phyloP scores from a whole-genome alignment of 2,888 invertebrate species.

The Chelonus formosanus region DNA sequence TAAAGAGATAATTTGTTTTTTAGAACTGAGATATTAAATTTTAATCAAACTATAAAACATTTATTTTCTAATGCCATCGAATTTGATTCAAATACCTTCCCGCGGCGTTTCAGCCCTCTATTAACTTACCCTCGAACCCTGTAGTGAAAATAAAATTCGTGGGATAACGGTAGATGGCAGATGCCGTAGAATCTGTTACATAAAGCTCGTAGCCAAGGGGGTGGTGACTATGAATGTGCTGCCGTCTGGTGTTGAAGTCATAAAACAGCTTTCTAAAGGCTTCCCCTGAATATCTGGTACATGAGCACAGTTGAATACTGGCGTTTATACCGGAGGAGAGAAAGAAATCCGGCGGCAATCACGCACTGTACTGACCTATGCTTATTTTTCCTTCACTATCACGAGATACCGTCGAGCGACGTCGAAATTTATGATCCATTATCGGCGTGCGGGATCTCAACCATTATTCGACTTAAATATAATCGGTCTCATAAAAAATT shows the following conservation, averaged over 20 bases:
- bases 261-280: conserved; percentile 32
- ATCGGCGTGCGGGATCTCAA: conserved; percentile 57
- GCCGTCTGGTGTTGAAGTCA: conserved; percentile 48
- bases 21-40: no score
- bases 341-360: neutral
- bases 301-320: conserved; percentile 23
- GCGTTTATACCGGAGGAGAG: conserved; percentile 5
- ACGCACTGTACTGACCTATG: conserved; percentile 58
- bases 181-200: conserved; percentile 38
- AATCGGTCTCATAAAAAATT: conserved; percentile 50
- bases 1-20: no score
- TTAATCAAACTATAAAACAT: no score
- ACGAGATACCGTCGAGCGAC: conserved; percentile 40
- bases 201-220: conserved; percentile 28
- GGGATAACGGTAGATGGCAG: conserved; percentile 56
- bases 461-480: conserved; percentile 64
- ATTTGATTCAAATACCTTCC: conserved; percentile 28
- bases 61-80: neutral
- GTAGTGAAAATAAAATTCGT: conserved; percentile 42
- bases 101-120: conserved; percentile 54
- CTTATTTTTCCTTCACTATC: conserved; percentile 51
- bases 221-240: conserved; percentile 45
- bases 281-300: conserved; percentile 24
- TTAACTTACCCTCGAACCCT: conserved; percentile 49
- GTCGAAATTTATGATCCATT: conserved; percentile 29